Evolutionary conservation across 2,888 invertebrate species (phyloP).

Genomic region (Nineta flava): DNA sequence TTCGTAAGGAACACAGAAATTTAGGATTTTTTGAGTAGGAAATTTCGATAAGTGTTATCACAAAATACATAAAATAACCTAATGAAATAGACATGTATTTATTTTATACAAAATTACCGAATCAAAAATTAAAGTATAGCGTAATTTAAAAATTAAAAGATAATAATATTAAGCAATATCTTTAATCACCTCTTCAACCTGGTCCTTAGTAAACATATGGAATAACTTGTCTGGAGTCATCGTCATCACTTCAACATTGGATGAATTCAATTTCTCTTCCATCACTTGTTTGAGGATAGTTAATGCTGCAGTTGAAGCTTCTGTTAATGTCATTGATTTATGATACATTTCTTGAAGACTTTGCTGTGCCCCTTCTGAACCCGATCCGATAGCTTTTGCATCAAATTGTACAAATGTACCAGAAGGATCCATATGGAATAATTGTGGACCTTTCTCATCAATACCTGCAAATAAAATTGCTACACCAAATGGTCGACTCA

Average conservation of each 20-base stretch:
- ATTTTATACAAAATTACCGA: too few species aligned
- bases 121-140: too few species aligned
- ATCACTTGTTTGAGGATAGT: conserved; percentile 97
- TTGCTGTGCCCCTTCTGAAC: conserved; percentile 98
- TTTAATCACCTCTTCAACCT: conserved; percentile 79
- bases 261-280: conserved; percentile 96
- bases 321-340: conserved; percentile 82
- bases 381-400: conserved; percentile 98
- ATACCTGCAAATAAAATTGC: conserved; percentile 94
- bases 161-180: conserved; percentile 40
- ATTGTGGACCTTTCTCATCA: conserved; percentile 85
- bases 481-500: conserved; percentile 97
- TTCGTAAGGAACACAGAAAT: too few species aligned
- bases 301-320: conserved; percentile 80
- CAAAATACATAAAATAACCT: too few species aligned
- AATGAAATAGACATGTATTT: too few species aligned
- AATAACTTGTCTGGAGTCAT: conserved; percentile 74
- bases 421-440: conserved; percentile 98
- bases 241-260: conserved; percentile 93
- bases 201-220: conserved; percentile 80
- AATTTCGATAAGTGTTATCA: too few species aligned
- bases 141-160: too few species aligned
- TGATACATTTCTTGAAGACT: conserved; percentile 59
- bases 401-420: conserved; percentile 97
- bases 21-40: too few species aligned